Percentiles rank a stretch among this genome's conserved stretches.
These are phyloP conservation scores for Cephus sareptanus DNA, from an alignment of 2,888 invertebrate species.

Conservation along the genomic window DNA sequence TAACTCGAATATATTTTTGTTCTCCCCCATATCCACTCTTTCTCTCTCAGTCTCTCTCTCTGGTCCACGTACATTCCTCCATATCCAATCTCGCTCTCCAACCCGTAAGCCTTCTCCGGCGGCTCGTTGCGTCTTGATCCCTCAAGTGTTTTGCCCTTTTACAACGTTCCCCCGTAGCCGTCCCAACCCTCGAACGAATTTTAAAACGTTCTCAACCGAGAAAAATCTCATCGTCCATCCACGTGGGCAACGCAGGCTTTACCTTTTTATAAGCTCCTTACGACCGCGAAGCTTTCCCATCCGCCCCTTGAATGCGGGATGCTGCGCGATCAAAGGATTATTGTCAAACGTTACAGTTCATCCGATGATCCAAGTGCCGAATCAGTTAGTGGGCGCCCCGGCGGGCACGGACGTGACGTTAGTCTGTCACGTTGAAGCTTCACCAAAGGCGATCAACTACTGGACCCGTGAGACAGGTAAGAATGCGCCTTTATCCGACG, in stretches of 20 bases:
- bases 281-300: conserved; percentile 7
- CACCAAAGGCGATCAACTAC: conserved; percentile 93
- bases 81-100: too few relatives aligned
- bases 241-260: too few relatives aligned
- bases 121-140: too few relatives aligned
- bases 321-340: background rate
- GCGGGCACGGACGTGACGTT: conserved; percentile 87
- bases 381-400: conserved; percentile 91
- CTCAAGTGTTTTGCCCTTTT: too few relatives aligned
- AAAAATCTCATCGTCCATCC: too few relatives aligned
- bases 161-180: too few relatives aligned
- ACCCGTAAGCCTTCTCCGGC: too few relatives aligned
- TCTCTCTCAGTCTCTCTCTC: conserved; percentile 12
- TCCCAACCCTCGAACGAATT: too few relatives aligned
- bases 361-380: conserved; percentile 92
- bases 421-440: conserved; percentile 89
- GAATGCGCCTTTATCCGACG: conserved; percentile 34
- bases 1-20: too few relatives aligned
- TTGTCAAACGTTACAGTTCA: conserved; percentile 76
- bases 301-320: background rate
- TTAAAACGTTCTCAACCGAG: too few relatives aligned
- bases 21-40: background rate
- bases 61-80: background rate
- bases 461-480: conserved; percentile 92
- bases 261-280: too few relatives aligned